phyloP scores from a whole-genome alignment of 1,140 invertebrate genomes.

The Lucilia sericata region DNA sequence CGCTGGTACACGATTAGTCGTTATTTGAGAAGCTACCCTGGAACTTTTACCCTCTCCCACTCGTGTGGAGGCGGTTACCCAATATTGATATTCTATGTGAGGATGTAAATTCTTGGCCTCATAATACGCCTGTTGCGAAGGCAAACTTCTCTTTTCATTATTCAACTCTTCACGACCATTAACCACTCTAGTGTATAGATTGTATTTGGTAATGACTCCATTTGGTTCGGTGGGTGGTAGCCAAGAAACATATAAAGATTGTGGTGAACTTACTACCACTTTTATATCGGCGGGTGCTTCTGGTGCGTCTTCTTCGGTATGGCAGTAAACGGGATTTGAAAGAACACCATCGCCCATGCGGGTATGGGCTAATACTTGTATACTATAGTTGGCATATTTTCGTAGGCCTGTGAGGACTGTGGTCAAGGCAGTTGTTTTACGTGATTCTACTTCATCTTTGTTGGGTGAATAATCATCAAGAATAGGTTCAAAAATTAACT shows the following conservation, averaged over 20 bases:
- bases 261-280: conserved; percentile 80
- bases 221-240: conserved; percentile 81
- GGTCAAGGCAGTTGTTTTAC: conserved; percentile 78
- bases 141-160: conserved; percentile 75
- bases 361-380: conserved; percentile 86
- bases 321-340: conserved; percentile 78
- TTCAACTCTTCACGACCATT: conserved; percentile 78
- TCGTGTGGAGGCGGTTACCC: conserved; percentile 82
- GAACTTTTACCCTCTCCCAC: conserved; percentile 83
- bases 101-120: conserved; percentile 79
- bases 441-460: conserved; percentile 75
- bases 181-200: conserved; percentile 79
- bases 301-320: conserved; percentile 88
- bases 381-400: conserved; percentile 88
- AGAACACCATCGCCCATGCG: conserved; percentile 83
- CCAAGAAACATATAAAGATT: conserved; percentile 85
- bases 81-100: conserved; percentile 84
- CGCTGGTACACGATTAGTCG: conserved; percentile 73
- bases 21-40: conserved; percentile 73
- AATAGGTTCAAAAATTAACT: conserved; percentile 78
- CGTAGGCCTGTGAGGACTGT: conserved; percentile 76
- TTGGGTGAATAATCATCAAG: conserved; percentile 66
- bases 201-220: conserved; percentile 84
- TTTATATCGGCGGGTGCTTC: conserved; percentile 85
- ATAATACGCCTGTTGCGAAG: conserved; percentile 74